phyloP scores from a whole-genome alignment of 2,797 vertebrate genomes.

The Paratrypauchen microcephalus region DNA sequence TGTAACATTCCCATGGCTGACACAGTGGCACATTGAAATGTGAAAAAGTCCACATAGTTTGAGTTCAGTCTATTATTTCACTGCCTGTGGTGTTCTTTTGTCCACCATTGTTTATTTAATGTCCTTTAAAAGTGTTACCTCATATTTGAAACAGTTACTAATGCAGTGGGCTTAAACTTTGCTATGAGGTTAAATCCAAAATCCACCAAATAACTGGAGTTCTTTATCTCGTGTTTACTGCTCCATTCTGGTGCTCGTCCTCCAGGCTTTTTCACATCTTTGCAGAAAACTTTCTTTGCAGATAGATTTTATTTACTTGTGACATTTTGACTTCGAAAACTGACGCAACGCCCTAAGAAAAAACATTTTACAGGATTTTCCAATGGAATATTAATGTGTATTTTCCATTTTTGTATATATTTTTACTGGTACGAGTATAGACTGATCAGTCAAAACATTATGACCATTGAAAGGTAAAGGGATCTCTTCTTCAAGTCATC shows the following conservation, averaged over 20 bases:
- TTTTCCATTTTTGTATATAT: not conserved
- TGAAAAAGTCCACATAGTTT: not conserved
- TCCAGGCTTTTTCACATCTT: conserved; percentile 10
- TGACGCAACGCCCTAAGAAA: not conserved
- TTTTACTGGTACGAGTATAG: not conserved
- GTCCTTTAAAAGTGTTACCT: not conserved
- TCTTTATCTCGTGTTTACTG: conserved; percentile 8
- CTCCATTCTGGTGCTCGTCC: not conserved
- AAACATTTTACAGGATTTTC: not conserved
- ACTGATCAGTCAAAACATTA: not conserved
- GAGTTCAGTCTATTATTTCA: not conserved
- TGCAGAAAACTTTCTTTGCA: conserved; percentile 1
- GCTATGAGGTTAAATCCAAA: conserved; percentile 6
- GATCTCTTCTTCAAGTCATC: too few relatives aligned
- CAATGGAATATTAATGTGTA: not conserved
- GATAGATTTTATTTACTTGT: conserved; percentile 5
- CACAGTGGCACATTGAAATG: not conserved
- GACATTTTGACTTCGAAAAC: conserved; percentile 15
- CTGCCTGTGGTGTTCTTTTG: not conserved
- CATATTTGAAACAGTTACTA: not conserved
- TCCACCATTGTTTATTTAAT: not conserved
- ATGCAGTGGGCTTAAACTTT: not conserved
- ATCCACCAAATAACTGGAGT: not conserved
- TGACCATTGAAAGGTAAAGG: not conserved
- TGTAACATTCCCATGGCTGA: not conserved